A percentile compares a stretch with the other conserved stretches of the same genome.
phyloP scores from a whole-genome alignment of 1,140 invertebrate species.

The Mya arenaria region DNA sequence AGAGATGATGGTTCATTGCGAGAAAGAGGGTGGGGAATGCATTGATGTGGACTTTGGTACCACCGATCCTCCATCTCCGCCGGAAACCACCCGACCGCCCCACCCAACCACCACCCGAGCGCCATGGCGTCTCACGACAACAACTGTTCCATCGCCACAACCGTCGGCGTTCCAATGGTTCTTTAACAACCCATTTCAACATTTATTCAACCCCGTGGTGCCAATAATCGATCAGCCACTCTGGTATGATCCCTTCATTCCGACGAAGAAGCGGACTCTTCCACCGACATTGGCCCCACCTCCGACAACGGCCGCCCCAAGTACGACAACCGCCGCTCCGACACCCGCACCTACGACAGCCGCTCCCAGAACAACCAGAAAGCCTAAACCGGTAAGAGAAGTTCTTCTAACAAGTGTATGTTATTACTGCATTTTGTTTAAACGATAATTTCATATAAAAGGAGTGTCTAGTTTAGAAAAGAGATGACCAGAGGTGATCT shows the following conservation, averaged over 20 bases:
- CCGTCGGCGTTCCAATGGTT: not conserved
- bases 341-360: not conserved
- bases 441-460: too few species aligned
- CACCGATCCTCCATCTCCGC: not conserved
- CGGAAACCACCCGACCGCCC: not conserved
- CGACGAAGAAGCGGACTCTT: not conserved
- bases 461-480: too few species aligned
- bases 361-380: too few species aligned
- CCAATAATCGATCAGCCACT: not conserved
- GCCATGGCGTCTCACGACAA: not conserved
- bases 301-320: conserved; percentile 10
- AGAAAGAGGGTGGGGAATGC: conserved; percentile 41
- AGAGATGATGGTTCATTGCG: conserved; percentile 42
- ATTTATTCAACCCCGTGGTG: not conserved
- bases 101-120: not conserved
- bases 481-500: too few species aligned
- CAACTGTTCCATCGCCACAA: not conserved
- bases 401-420: too few species aligned
- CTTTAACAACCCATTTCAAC: not conserved
- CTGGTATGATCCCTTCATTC: not conserved
- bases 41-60: conserved; percentile 26
- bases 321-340: conserved; percentile 9
- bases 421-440: too few species aligned
- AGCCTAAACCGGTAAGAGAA: too few species aligned
- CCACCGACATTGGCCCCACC: not conserved